Percentiles rank a stretch among this genome's conserved stretches.
Evolutionary conservation across 2,113 vertebrate genomes (phyloP).

Genomic region (Dasypus novemcinctus): DNA sequence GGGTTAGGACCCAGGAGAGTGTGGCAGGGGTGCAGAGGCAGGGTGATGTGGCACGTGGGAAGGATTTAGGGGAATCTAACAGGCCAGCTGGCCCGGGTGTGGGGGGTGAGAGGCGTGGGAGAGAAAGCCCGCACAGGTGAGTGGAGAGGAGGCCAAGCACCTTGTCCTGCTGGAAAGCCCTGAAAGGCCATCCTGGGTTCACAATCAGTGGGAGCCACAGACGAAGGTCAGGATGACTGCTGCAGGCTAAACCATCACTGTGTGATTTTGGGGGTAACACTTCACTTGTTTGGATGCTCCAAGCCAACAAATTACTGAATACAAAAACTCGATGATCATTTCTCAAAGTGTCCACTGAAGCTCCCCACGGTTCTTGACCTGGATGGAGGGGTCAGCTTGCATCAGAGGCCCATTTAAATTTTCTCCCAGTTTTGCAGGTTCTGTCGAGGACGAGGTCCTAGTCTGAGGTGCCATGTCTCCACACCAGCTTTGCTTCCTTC

Average conservation of each 20-base stretch:
- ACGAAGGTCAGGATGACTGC: background rate
- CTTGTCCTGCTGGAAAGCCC: background rate
- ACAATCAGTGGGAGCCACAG: too few species aligned
- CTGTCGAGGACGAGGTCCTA: background rate
- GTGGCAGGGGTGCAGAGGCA: background rate
- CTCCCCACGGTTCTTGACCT: background rate
- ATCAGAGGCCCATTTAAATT: background rate
- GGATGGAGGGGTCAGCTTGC: rapidly evolving
- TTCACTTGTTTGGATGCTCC: background rate
- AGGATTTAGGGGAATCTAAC: background rate
- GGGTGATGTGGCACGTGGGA: background rate
- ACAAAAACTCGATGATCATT: rapidly evolving
- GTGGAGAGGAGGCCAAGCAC: background rate
- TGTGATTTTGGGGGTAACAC: too few species aligned
- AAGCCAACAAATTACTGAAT: background rate
- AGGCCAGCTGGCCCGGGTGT: background rate
- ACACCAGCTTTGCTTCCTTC: background rate
- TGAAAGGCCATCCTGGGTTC: background rate
- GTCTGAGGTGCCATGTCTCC: rapidly evolving
- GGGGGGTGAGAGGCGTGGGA: background rate
- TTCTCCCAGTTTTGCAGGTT: background rate
- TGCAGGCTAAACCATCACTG: rapidly evolving
- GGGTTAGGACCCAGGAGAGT: background rate
- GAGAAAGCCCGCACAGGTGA: background rate
- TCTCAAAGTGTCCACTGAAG: background rate